phyloP scores from a whole-genome alignment of 1,140 invertebrate species.

The Thrips palmi region DNA sequence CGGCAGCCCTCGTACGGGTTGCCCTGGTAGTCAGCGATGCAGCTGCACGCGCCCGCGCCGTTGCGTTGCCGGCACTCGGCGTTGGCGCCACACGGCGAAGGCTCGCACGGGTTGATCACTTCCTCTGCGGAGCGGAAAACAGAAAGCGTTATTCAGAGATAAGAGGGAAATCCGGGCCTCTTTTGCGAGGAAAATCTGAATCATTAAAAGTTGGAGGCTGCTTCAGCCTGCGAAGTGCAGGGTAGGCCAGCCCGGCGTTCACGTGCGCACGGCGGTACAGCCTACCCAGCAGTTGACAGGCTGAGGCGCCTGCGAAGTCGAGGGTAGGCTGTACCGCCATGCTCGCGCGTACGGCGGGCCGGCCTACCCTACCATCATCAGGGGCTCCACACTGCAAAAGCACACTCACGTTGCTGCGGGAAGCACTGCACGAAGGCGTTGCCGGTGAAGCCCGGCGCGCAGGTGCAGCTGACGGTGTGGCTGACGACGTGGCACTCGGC shows the following conservation, averaged over 20 bases:
- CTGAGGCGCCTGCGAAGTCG: too few relatives aligned
- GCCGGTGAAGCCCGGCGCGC: conserved; percentile 50
- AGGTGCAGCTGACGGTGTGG: conserved; percentile 57
- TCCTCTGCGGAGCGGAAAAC: conserved; percentile 15
- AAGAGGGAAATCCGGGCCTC: too few relatives aligned
- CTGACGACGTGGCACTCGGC: conserved; percentile 56
- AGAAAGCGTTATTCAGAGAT: conserved; percentile 8
- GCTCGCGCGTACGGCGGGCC: too few relatives aligned
- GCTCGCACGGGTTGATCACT: conserved; percentile 30
- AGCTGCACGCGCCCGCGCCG: conserved; percentile 37
- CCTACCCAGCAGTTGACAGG: too few relatives aligned
- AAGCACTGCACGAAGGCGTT: conserved; percentile 51
- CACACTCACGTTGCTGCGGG: conserved; percentile 21
- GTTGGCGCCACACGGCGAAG: conserved; percentile 46
- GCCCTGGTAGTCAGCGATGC: conserved; percentile 38
- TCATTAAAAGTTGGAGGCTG: too few relatives aligned
- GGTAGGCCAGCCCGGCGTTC: too few relatives aligned
- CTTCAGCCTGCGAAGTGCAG: too few relatives aligned
- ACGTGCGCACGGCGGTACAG: too few relatives aligned
- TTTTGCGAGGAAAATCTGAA: too few relatives aligned
- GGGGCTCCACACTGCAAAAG: too few relatives aligned
- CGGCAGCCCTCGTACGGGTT: conserved; percentile 35
- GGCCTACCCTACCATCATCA: too few relatives aligned
- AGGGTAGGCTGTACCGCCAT: too few relatives aligned
- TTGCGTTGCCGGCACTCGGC: conserved; percentile 31